Percentiles rank a stretch among this genome's conserved stretches.
These are phyloP conservation scores for Polypterus bichir DNA, from an alignment of 2,113 vertebrate species.

Conservation along the genomic window DNA sequence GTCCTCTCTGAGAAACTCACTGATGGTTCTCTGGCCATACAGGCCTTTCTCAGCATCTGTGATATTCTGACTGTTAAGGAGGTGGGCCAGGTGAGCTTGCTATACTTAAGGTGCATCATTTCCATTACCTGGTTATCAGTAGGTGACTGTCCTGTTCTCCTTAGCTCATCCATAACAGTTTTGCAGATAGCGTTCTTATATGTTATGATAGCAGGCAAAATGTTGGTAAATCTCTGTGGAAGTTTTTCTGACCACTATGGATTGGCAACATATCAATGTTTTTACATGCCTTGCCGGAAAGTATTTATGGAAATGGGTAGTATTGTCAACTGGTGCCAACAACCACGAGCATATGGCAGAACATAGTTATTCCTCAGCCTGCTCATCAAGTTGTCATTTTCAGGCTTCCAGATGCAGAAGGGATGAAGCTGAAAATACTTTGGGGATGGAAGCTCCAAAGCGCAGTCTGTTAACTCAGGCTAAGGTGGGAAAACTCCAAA, in stretches of 20 bases:
- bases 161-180: constrained; percentile 16
- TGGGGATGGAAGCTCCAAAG: constrained; percentile 9
- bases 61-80: constrained; percentile 4
- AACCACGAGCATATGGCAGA: constrained; percentile 10
- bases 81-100: constrained; percentile 14
- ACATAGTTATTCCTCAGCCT: constrained; percentile 19
- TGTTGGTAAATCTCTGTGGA: constrained; percentile 8
- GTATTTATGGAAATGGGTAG: constrained; percentile 7
- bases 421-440: constrained; percentile 20
- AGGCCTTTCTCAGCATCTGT: constrained; percentile 12
- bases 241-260: constrained; percentile 14
- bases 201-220: constrained; percentile 14
- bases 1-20: neutral
- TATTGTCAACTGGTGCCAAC: constrained; percentile 14
- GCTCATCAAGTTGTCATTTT: constrained; percentile 3
- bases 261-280: constrained; percentile 17
- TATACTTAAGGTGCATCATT: constrained; percentile 18
- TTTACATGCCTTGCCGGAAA: constrained; percentile 7
- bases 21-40: constrained; percentile 19
- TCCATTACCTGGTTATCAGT: constrained; percentile 18
- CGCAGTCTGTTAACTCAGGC: constrained; percentile 11
- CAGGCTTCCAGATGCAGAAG: constrained; percentile 23
- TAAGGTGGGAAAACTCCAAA: constrained; percentile 17
- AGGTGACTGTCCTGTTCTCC: constrained; percentile 10
- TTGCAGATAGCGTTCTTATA: constrained; percentile 18